Base-by-base conservation (phyloP, 2,888 invertebrate genomes). In the Leptopterna dolabrata region DNA sequence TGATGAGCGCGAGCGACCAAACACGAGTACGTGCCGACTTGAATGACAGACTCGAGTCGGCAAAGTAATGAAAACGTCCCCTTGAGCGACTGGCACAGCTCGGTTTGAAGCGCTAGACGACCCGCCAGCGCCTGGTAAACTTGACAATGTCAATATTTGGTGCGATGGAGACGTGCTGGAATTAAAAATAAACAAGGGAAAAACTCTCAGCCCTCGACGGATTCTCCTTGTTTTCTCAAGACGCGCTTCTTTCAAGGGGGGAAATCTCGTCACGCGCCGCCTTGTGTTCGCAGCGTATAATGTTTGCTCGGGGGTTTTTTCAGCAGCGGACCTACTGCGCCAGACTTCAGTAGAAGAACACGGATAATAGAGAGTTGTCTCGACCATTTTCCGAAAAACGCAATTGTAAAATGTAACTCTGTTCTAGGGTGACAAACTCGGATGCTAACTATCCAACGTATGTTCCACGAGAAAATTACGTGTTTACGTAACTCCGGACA, bases 141-240 rank as follows among this genome's bases (percentile, higher is more conserved):
- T 78, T 45, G 45, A 47, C 45, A 78, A 14, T 78, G 78, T 78
- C 78, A 78, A 78, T 78, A 78, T 78, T 78, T 78, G 78, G 45
- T 13, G 27, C 45, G 45, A 45, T 14, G 63, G 78, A 45, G 78
- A 78, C 78, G 78, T 78, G 78, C 78, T 43, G 78, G 78, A 78
- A 78, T 78, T 78, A 78, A 78, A 78, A 78, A 78, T 78, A 78
- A 78, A 78, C 78, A 78, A 78, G 63, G 63, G 63, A 63, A 63
- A 51, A 63, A 63, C 63, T 63, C 63, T 63, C 63, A 63, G 24
- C 63, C 63, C 63, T 63, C 27, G 9, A 24, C 63, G 63, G 63
- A 27, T 24, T 63, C 63, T 55, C 63, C 14, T 63, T 19, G 63
- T 63, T 63, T 63, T 27, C 63, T 63, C 27, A 63, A 63, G 63